Conservation (phyloP, 2,888 invertebrate genomes). For the Chloroclystis v-ata region DNA sequence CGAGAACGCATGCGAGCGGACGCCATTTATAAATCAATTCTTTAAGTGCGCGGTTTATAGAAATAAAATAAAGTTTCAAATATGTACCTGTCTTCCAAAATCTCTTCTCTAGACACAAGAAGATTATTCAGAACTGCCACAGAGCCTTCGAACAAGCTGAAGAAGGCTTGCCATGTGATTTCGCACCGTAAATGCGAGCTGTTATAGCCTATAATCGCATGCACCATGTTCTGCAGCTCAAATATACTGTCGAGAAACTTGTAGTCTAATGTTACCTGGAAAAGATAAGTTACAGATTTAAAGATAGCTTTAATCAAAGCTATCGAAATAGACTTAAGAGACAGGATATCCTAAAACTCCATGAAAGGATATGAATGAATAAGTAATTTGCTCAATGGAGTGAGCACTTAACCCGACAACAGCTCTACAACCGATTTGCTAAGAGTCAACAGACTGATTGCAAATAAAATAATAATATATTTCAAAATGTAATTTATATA, state of each 20-base stretch:
- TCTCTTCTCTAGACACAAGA: conserved; percentile 59
- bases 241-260: conserved; percentile 64
- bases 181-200: conserved; percentile 38
- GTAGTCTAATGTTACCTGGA: conserved; percentile 62
- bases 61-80: too few relatives aligned
- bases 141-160: conserved; percentile 49
- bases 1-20: too few relatives aligned
- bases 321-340: too few relatives aligned
- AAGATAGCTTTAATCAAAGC: background rate
- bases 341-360: too few relatives aligned
- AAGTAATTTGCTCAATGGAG: too few relatives aligned
- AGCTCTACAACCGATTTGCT: too few relatives aligned
- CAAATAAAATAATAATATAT: too few relatives aligned
- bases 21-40: background rate
- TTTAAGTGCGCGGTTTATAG: too few relatives aligned
- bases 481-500: too few relatives aligned
- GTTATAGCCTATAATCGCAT: conserved; percentile 44
- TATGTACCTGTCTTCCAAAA: conserved; percentile 66
- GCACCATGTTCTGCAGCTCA: conserved; percentile 53
- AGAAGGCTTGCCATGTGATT: conserved; percentile 51
- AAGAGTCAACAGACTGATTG: too few relatives aligned
- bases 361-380: too few relatives aligned
- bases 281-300: background rate
- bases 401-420: too few relatives aligned
- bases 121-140: conserved; percentile 54